Evolutionary conservation across 2,113 vertebrate genomes (phyloP).

Genomic region (Lepus americanus): DNA sequence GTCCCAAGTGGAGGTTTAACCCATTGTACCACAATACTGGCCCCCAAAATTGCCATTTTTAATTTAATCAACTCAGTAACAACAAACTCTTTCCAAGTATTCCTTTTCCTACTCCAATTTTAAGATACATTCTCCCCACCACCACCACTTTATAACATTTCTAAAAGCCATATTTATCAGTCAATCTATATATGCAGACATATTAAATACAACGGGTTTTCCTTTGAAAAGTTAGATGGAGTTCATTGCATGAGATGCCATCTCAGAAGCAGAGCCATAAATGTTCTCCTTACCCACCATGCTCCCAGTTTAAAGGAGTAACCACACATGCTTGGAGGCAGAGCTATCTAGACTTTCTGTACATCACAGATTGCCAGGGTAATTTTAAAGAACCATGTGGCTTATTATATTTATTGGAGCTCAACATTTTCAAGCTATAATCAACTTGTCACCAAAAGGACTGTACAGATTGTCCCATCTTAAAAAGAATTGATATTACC

Average conservation of each 20-base stretch:
- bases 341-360: not conserved
- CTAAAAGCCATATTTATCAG: not conserved
- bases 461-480: not conserved
- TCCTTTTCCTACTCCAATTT: not conserved
- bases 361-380: not conserved
- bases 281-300: too few relatives aligned
- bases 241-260: not conserved
- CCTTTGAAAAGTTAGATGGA: not conserved
- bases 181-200: not conserved
- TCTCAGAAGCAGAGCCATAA: not conserved
- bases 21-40: too few relatives aligned
- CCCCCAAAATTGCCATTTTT: not conserved
- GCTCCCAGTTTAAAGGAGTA: not conserved
- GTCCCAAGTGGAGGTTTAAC: too few relatives aligned
- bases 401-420: not conserved
- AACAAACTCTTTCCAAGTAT: not conserved
- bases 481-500: not conserved
- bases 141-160: not conserved
- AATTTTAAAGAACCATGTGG: not conserved
- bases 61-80: not conserved
- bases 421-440: constrained; percentile 9
- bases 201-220: not conserved
- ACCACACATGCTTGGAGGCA: not conserved
- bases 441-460: not conserved
- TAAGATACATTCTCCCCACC: not conserved